phyloP scores from a whole-genome alignment of 30 jellyfish, hydroid and myxozoan species.

The Chrysaora quinquecirrha region DNA sequence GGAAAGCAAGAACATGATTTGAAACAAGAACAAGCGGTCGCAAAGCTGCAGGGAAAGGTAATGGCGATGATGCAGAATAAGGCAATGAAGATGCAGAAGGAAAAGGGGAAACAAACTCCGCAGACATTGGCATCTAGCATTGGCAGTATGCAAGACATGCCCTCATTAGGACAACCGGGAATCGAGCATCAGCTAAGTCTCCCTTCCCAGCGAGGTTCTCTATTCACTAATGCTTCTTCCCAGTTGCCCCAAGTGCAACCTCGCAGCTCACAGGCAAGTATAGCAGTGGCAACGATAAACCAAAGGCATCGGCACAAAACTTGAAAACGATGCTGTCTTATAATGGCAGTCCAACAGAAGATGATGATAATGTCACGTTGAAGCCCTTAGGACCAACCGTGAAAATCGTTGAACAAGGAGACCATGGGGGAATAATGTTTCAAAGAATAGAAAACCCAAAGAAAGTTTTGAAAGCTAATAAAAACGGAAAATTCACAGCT shows the following conservation, averaged over 20 bases:
- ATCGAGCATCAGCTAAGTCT: no score
- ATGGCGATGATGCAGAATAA: conserved; percentile 53
- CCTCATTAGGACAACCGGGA: no score
- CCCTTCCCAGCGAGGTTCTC: no score
- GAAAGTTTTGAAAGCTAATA: neutral
- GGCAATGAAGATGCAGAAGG: conserved; percentile 43
- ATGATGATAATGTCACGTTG: conserved; percentile 17
- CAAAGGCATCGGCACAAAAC: no score
- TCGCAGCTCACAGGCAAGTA: no score
- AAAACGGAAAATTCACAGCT: neutral
- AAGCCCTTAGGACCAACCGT: conserved; percentile 67
- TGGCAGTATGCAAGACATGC: neutral
- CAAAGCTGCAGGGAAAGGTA: conserved; percentile 52
- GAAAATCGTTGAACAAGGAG: conserved; percentile 40
- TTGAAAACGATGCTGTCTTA: conserved; percentile 17
- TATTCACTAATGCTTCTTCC: no score
- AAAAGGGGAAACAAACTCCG: conserved; percentile 17
- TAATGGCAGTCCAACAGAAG: conserved; percentile 45
- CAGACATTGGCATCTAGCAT: conserved; percentile 2
- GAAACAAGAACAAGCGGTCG: conserved; percentile 51
- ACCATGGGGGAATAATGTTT: conserved; percentile 53
- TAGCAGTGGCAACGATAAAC: no score
- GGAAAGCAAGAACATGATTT: conserved; percentile 64
- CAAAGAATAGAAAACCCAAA: conserved; percentile 21
- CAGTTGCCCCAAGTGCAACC: no score